Evolutionary conservation across 2,113 vertebrate species (phyloP), one percentile per base, ranked within the genome.

Genomic region (Zingel zingel): DNA sequence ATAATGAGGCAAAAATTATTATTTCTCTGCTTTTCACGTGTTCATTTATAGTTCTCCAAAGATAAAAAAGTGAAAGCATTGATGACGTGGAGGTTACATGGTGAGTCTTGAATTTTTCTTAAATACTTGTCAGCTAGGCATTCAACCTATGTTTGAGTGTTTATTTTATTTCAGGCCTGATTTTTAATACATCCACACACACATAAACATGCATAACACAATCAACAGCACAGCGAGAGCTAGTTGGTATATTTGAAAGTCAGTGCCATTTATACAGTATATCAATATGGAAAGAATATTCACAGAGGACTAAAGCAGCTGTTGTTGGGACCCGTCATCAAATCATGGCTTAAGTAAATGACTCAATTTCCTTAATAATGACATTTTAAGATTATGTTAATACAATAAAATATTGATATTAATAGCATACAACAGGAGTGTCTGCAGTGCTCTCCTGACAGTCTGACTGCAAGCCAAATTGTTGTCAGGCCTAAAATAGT

Each of bases 401-500:
- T 25, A 23, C 0, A 47, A 19, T 66, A 23, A 12, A 47, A 54
- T 79, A 14, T 63, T 47, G 14, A 12, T 51, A 39, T 61, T 18
- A 51, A 39, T 33, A 39, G 25, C 61, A 6, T 25, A 43, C 25
- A 27, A 11, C 16, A 67, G 15, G 27, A 53, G 3, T 53, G 43
- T 64, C 45, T 71, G 15, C n/a, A 18, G 18, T 23, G n/a, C 53
- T 74, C 18, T 51, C 9, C 58, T 39, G 54, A 69, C 15, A 54
- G 65, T 59, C 56, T 77, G 82, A 65, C 36, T 62, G n/a, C 1
- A 0, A 68, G 23, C 23, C 45, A 76, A 70, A 39, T 45, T 47
- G 36, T 67, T 83, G 73, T 51, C 6, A 16, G 78, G 47, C 75
- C 59, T 81, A 64, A 84, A 25, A 77, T 3, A 45, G 66, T 18